Evolutionary conservation across 92 coral and sea anemone species (phyloP).

Genomic region (Meandrina meandrites): DNA sequence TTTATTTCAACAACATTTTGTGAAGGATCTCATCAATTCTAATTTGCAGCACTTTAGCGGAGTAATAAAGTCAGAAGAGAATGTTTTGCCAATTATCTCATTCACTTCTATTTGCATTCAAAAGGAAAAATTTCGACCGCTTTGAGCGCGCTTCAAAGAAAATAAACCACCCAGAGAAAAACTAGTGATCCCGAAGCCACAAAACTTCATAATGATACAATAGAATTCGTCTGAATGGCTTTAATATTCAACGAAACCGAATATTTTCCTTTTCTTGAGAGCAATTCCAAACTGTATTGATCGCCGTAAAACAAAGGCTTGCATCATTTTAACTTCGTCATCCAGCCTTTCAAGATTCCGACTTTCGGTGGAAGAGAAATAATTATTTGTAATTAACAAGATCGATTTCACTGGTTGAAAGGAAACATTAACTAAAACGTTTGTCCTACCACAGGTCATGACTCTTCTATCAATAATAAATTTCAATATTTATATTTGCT

Average conservation of each 20-base stretch:
- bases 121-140: slow-evolving; percentile 17
- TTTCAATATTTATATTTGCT: slow-evolving; percentile 50
- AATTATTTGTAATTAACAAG: slow-evolving; percentile 75
- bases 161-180: background rate
- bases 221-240: slow-evolving; percentile 5
- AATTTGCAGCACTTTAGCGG: slow-evolving; percentile 47
- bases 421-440: slow-evolving; percentile 45
- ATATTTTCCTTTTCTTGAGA: slow-evolving; percentile 13
- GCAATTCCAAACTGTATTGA: slow-evolving; percentile 17
- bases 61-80: slow-evolving; percentile 44
- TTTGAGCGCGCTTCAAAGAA: slow-evolving; percentile 1
- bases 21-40: slow-evolving; percentile 47
- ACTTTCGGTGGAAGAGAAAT: slow-evolving; percentile 61
- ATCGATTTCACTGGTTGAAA: slow-evolving; percentile 62
- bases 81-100: slow-evolving; percentile 44
- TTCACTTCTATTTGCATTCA: slow-evolving; percentile 41
- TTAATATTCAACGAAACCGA: background rate
- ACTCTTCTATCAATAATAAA: slow-evolving; percentile 36
- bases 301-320: slow-evolving; percentile 33
- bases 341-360: slow-evolving; percentile 72
- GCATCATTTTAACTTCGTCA: slow-evolving; percentile 29
- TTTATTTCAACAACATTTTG: slow-evolving; percentile 59
- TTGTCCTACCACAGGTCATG: slow-evolving; percentile 43
- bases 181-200: background rate
- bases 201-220: slow-evolving; percentile 9